phyloP scores from a whole-genome alignment of 2,888 invertebrate genomes.

The Pheosia tremula region DNA sequence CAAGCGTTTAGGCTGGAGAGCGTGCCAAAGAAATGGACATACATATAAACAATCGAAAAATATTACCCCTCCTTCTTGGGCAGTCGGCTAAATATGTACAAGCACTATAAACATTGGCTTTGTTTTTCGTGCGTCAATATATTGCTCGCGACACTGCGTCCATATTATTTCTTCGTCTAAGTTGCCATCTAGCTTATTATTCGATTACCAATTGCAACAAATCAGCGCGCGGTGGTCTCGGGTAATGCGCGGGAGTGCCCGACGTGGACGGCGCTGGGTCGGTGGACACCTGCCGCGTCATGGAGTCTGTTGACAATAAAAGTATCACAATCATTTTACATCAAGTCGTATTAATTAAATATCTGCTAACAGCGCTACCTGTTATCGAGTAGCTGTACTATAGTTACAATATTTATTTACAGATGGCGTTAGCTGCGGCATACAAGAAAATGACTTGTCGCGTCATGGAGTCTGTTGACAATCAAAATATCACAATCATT shows the following conservation, averaged over 20 bases:
- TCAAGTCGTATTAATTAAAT: neutral
- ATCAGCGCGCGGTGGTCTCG: constrained; percentile 63
- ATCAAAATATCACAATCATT: constrained; percentile 15
- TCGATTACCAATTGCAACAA: constrained; percentile 61
- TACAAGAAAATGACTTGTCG: constrained; percentile 67
- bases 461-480: constrained; percentile 69
- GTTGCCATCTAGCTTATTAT: too few species aligned
- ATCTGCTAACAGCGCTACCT: neutral
- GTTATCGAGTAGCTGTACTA: neutral
- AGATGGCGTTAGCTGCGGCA: neutral
- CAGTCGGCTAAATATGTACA: too few species aligned
- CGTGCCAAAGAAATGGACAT: too few species aligned
- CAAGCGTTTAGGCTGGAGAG: too few species aligned
- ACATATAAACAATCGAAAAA: too few species aligned
- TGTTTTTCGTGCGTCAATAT: too few species aligned
- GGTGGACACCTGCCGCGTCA: constrained; percentile 70
- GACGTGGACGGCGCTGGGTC: constrained; percentile 78
- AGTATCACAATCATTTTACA: neutral
- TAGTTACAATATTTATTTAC: neutral
- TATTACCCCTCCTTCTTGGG: too few species aligned
- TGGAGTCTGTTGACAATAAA: constrained; percentile 62
- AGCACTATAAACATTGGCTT: too few species aligned
- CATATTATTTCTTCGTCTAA: too few species aligned
- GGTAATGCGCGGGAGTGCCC: constrained; percentile 71
- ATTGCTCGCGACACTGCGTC: too few species aligned